These are phyloP conservation scores for Ormyrus rosae DNA, from an alignment of 2,888 invertebrate species.

Conservation along the genomic window DNA sequence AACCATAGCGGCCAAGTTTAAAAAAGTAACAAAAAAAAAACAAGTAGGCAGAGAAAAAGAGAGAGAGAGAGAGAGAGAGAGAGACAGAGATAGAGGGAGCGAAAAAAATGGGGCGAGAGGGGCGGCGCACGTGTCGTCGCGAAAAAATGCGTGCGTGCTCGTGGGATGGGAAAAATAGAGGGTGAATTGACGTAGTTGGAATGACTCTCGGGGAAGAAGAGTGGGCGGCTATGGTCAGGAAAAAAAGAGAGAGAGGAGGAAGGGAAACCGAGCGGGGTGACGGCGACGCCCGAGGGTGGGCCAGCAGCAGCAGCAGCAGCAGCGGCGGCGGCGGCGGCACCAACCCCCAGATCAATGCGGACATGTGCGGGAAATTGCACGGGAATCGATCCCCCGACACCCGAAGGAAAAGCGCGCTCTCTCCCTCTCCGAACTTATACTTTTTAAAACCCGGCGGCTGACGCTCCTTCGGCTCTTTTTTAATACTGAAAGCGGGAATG, in stretches of 20 bases:
- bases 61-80: constrained; percentile 16
- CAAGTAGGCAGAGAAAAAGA: not conserved
- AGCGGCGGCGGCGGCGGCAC: constrained; percentile 68
- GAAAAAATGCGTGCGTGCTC: no score
- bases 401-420: constrained; percentile 4
- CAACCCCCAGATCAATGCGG: constrained; percentile 74
- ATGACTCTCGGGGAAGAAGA: constrained; percentile 60
- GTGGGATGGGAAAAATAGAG: constrained; percentile 62
- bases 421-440: constrained; percentile 54
- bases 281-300: constrained; percentile 19
- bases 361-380: constrained; percentile 76
- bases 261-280: constrained; percentile 31
- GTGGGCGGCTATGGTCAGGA: constrained; percentile 63
- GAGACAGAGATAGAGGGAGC: constrained; percentile 38
- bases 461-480: not conserved
- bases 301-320: constrained; percentile 57
- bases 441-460: not conserved
- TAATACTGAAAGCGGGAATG: no score
- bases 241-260: constrained; percentile 53
- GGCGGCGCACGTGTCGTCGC: constrained; percentile 46
- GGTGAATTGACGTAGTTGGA: constrained; percentile 65
- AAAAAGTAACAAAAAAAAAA: not conserved
- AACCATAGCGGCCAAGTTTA: no score
- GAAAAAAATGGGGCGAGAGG: not conserved
- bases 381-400: constrained; percentile 69